phyloP scores from a whole-genome alignment of 2,797 vertebrate genomes.

The Masticophis lateralis region DNA sequence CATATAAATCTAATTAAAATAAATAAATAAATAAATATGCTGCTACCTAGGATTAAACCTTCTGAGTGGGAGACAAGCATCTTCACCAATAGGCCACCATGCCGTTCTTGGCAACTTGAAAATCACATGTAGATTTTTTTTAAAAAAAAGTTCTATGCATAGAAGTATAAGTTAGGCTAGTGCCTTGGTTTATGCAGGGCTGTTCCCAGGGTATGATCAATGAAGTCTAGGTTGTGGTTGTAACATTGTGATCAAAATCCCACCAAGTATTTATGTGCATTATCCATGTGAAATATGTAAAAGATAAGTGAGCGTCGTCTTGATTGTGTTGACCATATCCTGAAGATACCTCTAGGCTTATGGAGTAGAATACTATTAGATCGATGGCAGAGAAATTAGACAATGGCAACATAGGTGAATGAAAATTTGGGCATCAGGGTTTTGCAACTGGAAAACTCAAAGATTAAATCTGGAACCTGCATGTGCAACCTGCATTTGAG shows the following conservation, averaged over 20 bases:
- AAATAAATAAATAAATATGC: no score
- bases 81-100: background rate
- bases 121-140: background rate
- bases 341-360: background rate
- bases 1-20: no score
- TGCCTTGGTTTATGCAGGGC: background rate
- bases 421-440: background rate
- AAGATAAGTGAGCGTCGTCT: background rate
- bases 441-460: background rate
- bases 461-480: background rate
- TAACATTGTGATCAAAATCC: background rate
- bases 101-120: background rate
- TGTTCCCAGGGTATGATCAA: background rate
- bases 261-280: background rate
- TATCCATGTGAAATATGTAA: background rate
- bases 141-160: background rate
- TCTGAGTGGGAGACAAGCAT: background rate
- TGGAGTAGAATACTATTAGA: background rate
- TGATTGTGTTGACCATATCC: background rate
- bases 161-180: background rate
- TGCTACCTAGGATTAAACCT: background rate
- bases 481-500: background rate
- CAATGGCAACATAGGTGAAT: background rate
- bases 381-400: background rate
- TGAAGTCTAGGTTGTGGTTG: background rate